Evolutionary conservation across 2,797 vertebrate species (phyloP).

Genomic region (Cossypha dichroa): DNA sequence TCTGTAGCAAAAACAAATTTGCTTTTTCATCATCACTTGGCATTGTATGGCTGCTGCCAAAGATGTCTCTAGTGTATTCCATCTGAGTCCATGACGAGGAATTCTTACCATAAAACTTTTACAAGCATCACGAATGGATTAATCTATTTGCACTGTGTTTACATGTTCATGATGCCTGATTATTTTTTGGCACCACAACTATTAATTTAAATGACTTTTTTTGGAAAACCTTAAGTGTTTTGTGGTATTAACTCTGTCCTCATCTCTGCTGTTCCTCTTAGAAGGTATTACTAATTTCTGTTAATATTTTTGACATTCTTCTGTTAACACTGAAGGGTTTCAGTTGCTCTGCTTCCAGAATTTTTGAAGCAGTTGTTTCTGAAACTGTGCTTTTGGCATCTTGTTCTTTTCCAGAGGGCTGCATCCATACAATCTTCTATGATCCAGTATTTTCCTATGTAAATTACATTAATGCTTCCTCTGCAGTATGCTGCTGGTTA

Average conservation of each 20-base stretch:
- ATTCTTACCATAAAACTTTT: not conserved
- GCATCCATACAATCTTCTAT: not conserved
- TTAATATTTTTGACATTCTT: not conserved
- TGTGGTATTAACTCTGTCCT: not conserved
- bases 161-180: not conserved
- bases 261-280: not conserved
- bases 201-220: not conserved
- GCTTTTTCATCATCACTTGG: not conserved
- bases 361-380: not conserved
- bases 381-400: not conserved
- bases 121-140: not conserved
- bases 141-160: not conserved
- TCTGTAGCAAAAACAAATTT: slow-evolving; percentile 27
- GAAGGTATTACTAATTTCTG: not conserved
- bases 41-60: not conserved
- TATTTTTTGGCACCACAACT: not conserved
- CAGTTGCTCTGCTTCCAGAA: not conserved
- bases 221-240: not conserved
- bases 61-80: not conserved
- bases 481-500: not conserved
- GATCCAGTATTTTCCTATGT: not conserved
- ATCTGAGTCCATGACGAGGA: not conserved
- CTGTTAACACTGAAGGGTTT: not conserved
- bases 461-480: not conserved
- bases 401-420: not conserved